Evolutionary conservation across 2,113 vertebrate species (phyloP), one percentile per base, ranked within the genome.

Genomic region (Asarcornis scutulata): DNA sequence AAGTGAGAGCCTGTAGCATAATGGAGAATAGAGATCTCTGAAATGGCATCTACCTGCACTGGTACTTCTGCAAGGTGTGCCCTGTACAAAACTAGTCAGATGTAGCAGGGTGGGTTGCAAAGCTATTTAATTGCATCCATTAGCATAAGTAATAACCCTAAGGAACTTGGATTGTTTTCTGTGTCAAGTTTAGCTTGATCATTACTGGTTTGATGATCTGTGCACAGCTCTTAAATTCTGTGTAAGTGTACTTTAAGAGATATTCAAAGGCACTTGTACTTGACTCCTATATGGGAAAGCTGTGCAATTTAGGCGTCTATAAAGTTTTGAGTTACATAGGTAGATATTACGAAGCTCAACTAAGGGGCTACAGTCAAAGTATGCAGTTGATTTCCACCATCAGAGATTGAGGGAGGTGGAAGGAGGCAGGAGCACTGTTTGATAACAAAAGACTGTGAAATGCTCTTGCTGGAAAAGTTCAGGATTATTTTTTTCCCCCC

Each of bases 121-220:
- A 93, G 9, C 44, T 92, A 32, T 75, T 92, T 83, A 90, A 88
- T 81, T 78, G 50, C 29, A 76, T 48, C 40, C 42, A 46, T 93
- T 55, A 67, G 56, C 29, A 17, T 32, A 77, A 90, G 44, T 50
- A 71, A 59, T 83, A 63, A 88, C 55, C 34, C 56, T 81, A 88
- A 95, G 74, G 46, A 92, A 74, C 63, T 63, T 68, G 76, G 46
- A 84, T 63, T 82, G 69, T 67, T 93, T 94, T 76, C 79, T 90
- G n/a, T 34, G 88, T 90, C 80, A 68, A 26, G 74, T 87, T 89
- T 82, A 93, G 8, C 22, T 81, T 81, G 46, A 59, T 93, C n/a
- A 78, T 92, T 86, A 93, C 40, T 27, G 59, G 36, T 55, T 92
- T 77, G 42, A 83, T 63, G 60, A 92, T 83, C 76, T 90, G 40